Evolutionary conservation across 2,888 invertebrate genomes (phyloP), one percentile per base, ranked within the genome.

Genomic region (Parnassius glacialis): DNA sequence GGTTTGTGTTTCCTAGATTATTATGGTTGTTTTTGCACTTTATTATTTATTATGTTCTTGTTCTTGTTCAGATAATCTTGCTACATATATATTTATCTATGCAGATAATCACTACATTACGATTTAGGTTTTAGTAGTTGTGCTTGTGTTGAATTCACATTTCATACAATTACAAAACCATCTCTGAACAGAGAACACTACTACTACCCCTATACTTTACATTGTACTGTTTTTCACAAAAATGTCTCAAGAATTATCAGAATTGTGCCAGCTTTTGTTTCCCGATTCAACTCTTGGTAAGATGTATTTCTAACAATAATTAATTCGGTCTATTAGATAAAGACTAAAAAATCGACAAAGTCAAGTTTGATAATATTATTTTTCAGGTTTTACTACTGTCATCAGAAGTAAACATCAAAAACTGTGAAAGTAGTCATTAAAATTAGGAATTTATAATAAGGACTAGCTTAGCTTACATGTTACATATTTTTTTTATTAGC

Each of bases 241-340:
- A 45, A 58, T 62, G 90, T 68, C 85, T 52, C 85, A 89, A 69
- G 90, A 91, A 77, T 67, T 90, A 48, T 87, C 82, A 71, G 90
- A 90, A 70, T 75, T 91, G 47, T 86, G 85, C 67, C 79, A 86
- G 58, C 72, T 91, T 44, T 68, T 91, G 47, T 89, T 90, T 73
- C 81, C 87, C 11, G 77, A 81, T 52, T 76, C 84, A 10, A 64
- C 73, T 52, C 74, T 74, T 70, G 87, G 87, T 84, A 75, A 61
- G 60, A 61, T 41, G 57, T 13, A 61, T 47, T 62, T 43, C 13
- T 10, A 13, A 42, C 0, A 43, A 11, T 45, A 47, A 47, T 2
- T 20, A 1, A 5, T 9, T 52, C 1, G 25, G 1, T 34, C 11
- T 7, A 12, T 12, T 9, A 34, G 12, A 34, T 41, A 25, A n/a